Base-by-base conservation (phyloP, 2,797 vertebrate genomes). In the Artibeus lituratus region DNA sequence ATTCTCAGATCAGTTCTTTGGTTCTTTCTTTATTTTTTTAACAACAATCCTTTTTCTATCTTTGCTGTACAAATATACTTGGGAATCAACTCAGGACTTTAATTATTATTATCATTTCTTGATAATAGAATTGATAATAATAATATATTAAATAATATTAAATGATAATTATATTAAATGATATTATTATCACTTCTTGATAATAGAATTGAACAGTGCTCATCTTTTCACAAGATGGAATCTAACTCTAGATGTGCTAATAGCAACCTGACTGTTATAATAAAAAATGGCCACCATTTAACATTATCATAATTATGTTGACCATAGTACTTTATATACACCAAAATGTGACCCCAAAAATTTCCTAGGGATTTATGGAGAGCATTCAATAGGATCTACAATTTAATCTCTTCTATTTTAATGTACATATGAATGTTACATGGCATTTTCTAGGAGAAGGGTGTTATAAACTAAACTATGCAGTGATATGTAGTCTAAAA, bases 401-500 rank as follows among this genome's bases (percentile, higher is more conserved):
- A 83, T 81, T 92, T 80, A 90, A 82, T 92, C 90, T 90, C 10
- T 95, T 94, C 44, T 67, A 85, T 85, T 92, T 95, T 94, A 94
- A 92, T 94, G 26, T 74, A 73, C 24, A 51, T 14, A 82, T 74
- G 35, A 80, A 91, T 62, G 8, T 26, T 26, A 47, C 49, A 85
- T 65, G 42, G 19, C 51, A 91, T 78, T 74, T 93, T 51, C 51
- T 81, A 84, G n/a, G 15, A 93, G 42, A 92, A 88, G 5, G 16
- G 26, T 67, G 35, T 84, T 47, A 84, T 92, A 74, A 91, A 86
- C 59, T 88, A 90, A 91, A 93, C 53, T 88, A 88, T 65, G 37
- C 35, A 94, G 19, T 91, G 57, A 91, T 53, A 76, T 2, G 10
- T 57, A n/a, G 22, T 85, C 37, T 96, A 49, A 94, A 95, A 92